Conservation (phyloP, 2,888 invertebrate genomes). For the Ochropacha duplaris region DNA sequence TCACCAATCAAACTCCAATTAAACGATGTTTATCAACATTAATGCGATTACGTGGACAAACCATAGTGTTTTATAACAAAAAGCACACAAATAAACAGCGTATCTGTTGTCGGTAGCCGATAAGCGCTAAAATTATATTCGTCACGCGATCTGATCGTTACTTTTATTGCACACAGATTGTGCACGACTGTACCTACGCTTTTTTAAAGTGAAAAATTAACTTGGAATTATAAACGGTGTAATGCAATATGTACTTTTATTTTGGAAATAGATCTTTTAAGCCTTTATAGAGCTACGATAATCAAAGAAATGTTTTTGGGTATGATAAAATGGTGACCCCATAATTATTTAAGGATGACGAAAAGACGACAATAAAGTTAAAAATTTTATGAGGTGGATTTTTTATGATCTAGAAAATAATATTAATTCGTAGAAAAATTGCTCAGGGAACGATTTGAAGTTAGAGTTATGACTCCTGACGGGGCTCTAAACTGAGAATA, state of each 20-base stretch:
- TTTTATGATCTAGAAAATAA: constrained; percentile 6
- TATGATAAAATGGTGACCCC: not conserved
- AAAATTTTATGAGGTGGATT: not conserved
- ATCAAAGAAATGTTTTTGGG: not conserved
- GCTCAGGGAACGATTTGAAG: constrained; percentile 35
- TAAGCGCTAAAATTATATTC: constrained; percentile 25
- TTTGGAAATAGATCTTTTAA: not conserved
- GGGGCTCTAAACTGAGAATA: constrained; percentile 35
- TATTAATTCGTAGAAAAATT: constrained; percentile 36
- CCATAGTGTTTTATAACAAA: constrained; percentile 3
- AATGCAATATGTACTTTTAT: not conserved
- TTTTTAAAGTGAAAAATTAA: constrained; percentile 1
- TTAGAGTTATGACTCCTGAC: constrained; percentile 35
- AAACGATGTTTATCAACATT: constrained; percentile 6
- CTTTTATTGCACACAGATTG: constrained; percentile 12
- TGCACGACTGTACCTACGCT: not conserved
- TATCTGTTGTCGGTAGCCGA: constrained; percentile 18
- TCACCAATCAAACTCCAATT: constrained; percentile 9
- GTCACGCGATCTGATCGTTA: constrained; percentile 30
- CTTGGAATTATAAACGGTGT: not conserved
- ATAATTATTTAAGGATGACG: not conserved
- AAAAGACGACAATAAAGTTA: too few relatives aligned
- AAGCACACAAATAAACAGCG: constrained; percentile 15
- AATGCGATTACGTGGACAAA: constrained; percentile 16
- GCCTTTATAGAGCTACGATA: not conserved